Conservation (phyloP, 2,797 vertebrate species). For the Melanotaenia parkinsoni region DNA sequence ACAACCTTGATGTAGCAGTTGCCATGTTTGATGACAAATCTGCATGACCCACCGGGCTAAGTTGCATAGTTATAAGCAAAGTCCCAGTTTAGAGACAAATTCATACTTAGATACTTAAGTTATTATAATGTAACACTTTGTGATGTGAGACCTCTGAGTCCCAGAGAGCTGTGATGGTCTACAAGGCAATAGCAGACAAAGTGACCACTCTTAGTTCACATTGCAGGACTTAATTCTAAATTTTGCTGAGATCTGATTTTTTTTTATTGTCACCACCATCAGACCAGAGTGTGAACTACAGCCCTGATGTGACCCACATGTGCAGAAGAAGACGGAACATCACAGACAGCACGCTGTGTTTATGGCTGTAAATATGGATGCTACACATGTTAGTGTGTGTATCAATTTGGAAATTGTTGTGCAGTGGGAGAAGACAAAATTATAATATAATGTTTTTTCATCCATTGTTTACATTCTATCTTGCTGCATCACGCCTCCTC, state of each 20-base stretch:
- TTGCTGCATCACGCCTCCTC: too few species aligned
- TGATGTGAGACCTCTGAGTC: neutral
- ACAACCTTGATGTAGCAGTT: neutral
- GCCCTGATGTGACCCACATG: too few species aligned
- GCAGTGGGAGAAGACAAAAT: too few species aligned
- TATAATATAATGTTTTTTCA: too few species aligned
- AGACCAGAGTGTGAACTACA: too few species aligned
- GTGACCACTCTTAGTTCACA: neutral
- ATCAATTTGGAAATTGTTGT: too few species aligned
- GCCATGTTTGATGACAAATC: neutral
- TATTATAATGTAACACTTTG: neutral
- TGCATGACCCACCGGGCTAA: neutral
- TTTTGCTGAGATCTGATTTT: neutral
- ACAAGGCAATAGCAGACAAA: neutral
- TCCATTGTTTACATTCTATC: too few species aligned
- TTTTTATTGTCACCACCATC: too few species aligned
- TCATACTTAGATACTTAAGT: neutral
- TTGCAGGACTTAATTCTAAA: neutral
- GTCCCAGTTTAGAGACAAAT: conserved; percentile 1
- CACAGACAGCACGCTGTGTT: too few species aligned
- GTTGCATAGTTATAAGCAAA: conserved; percentile 14
- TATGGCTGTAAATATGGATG: too few species aligned
- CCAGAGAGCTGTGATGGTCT: neutral
- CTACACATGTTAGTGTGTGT: too few species aligned
- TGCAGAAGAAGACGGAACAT: too few species aligned